Evolutionary conservation across 2,888 invertebrate genomes (phyloP).

Genomic region (Drosophila aldrichi): DNA sequence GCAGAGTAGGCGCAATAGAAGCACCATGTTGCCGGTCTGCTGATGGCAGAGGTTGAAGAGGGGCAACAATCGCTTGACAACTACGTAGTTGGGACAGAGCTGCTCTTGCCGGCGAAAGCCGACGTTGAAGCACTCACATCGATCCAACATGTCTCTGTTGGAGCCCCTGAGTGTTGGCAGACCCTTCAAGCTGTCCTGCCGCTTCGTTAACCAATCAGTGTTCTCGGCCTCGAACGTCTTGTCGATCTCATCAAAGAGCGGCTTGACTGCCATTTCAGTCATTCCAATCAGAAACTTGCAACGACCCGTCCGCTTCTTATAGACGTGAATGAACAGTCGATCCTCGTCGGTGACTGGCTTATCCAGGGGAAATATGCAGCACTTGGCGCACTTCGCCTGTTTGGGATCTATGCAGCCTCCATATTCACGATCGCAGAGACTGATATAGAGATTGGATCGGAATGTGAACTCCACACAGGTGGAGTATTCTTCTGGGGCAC

Average conservation of each 20-base stretch:
- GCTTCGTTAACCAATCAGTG: constrained; percentile 61
- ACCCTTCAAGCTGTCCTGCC: constrained; percentile 40
- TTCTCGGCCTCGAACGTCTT: constrained; percentile 73
- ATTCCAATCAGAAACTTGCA: constrained; percentile 42
- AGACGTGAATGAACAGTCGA: constrained; percentile 77
- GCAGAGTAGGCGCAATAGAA: constrained; percentile 82
- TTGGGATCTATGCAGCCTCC: not conserved
- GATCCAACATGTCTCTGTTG: constrained; percentile 41
- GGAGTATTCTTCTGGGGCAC: constrained; percentile 1
- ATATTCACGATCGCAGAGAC: constrained; percentile 3
- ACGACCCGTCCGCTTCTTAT: constrained; percentile 79
- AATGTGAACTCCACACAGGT: constrained; percentile 11
- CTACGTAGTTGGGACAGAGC: constrained; percentile 73
- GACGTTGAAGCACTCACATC: constrained; percentile 69
- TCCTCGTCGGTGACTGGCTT: constrained; percentile 63
- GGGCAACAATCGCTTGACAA: constrained; percentile 78
- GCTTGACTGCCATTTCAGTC: constrained; percentile 18
- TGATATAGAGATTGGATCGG: not conserved
- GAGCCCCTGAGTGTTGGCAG: constrained; percentile 59
- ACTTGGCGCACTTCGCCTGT: constrained; percentile 1
- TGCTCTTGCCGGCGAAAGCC: constrained; percentile 66
- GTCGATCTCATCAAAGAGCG: constrained; percentile 76
- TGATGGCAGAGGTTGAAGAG: constrained; percentile 76
- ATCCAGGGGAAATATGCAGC: constrained; percentile 7
- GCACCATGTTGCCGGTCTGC: constrained; percentile 82